Evolutionary conservation across 2,797 vertebrate species (phyloP), one percentile per base, ranked within the genome.

Genomic region (Champsocephalus gunnari): DNA sequence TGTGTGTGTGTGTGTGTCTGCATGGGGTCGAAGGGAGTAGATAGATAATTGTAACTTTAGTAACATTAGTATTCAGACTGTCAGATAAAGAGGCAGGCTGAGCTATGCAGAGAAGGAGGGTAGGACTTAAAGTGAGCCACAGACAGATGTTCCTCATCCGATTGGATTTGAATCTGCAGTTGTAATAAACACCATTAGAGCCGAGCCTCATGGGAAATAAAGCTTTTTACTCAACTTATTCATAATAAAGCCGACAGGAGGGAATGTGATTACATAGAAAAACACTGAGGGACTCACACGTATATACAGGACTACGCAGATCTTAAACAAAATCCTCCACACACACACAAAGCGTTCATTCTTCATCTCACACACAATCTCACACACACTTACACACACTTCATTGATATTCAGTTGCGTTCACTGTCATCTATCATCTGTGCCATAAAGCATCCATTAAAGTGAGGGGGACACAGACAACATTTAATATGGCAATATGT

Each of bases 61-160:
- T 16, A 67, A 71, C 3, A 79, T 83, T 76, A 56, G 53, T 61
- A 74, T 71, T 84, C 71, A 79, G 34, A 12, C 34, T 79, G 21
- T 80, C 72, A 77, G 49, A 71, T n/a, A 55, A 45, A 66, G 58
- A 76, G 10, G 64, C 38, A 73, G 56, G 50, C 49, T 70, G 48
- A 77, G 24, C 38, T n/a, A 49, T 17, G 14, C 43, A 72, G 67
- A 63, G 19, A 62, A 38, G 2, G 34, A 63, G 68, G 53, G 32
- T 28, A 13, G 45, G 38, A 74, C 77, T 59, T 66, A 67, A 61
- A 83, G 44, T 16, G 58, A 84, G 55, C 41, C 28, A 16, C 54
- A 79, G 54, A 84, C 79, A 82, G 71, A 84, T 68, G 71, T 68
- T 82, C n/a, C 43, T 57, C 47, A 64, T 81, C 63, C 64, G 28